phyloP scores from a whole-genome alignment of 2,113 vertebrate species.

The Dinomys branickii region DNA sequence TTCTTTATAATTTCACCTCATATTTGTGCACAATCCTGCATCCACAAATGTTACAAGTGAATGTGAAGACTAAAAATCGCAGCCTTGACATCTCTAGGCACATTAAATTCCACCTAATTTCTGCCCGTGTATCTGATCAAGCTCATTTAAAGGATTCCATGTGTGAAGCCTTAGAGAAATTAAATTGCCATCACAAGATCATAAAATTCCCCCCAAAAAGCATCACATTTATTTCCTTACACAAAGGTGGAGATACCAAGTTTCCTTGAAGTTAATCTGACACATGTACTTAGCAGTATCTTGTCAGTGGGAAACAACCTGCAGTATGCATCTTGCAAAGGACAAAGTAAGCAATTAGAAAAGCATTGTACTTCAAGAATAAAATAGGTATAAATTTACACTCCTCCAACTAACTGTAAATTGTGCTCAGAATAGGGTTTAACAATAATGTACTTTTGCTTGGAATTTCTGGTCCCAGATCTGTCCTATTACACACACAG shows the following conservation, averaged over 20 bases:
- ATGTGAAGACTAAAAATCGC: background rate
- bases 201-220: background rate
- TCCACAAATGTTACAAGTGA: constrained; percentile 12
- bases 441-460: background rate
- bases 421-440: constrained; percentile 40
- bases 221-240: background rate
- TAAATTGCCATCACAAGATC: constrained; percentile 10
- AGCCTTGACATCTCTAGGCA: background rate
- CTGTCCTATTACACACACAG: background rate
- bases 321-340: background rate
- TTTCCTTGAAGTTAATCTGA: constrained; percentile 32
- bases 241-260: background rate
- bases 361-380: constrained; percentile 3
- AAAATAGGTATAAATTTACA: background rate
- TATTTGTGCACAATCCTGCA: background rate
- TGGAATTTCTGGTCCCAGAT: constrained; percentile 2
- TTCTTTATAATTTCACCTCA: background rate
- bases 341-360: constrained; percentile 4
- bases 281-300: background rate
- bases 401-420: background rate
- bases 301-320: background rate
- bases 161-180: background rate
- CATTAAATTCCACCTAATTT: constrained; percentile 1
- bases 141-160: background rate
- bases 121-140: background rate